Evolutionary conservation across 2,888 invertebrate genomes (phyloP), one percentile per base, ranked within the genome.

Genomic region (Plagodis pulveraria): DNA sequence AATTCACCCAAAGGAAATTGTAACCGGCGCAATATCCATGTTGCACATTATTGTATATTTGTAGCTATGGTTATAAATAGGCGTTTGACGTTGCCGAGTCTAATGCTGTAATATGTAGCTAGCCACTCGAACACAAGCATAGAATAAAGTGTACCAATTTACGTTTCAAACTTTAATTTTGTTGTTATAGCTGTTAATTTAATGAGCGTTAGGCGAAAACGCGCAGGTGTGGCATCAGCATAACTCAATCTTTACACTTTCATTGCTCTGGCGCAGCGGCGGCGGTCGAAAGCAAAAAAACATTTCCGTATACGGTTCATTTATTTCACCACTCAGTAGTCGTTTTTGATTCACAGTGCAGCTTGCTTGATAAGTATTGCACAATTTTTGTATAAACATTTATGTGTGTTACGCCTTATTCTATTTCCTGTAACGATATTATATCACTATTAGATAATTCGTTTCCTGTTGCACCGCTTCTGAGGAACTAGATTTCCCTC

Each of bases 301-400:
- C 67, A 72, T 70, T 81, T 79, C 78, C 76, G 78, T 73, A 50
- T 75, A 81, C 78, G 80, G 74, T 80, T 80, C 80, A 83, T 80
- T 83, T 76, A 73, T 71, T 76, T 72, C 72, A 70, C 70, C 71
- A 75, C 71, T 68, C 46, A 62, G 55, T 66, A 59, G 65, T 62
- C 51, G 40, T 56, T 63, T 50, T 54, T 54, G 51, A 51, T 58
- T 44, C 44, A 6, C 42, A 41, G 41, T 42, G 52, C 58, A 44
- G 43, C 59, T 50, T 56, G 52, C 54, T 58, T 65, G 65, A 66
- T 66, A 53, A 57, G 50, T 61, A 71, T 73, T 77, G 69, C 77
- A 76, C 70, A 78, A 79, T 69, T 60, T 69, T 69, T 62, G 63
- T 62, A 66, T 66, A 63, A 66, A 68, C 65, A 62, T 70, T 66